Evolutionary conservation across 1,140 invertebrate genomes (phyloP).

Genomic region (Drusus annulatus): DNA sequence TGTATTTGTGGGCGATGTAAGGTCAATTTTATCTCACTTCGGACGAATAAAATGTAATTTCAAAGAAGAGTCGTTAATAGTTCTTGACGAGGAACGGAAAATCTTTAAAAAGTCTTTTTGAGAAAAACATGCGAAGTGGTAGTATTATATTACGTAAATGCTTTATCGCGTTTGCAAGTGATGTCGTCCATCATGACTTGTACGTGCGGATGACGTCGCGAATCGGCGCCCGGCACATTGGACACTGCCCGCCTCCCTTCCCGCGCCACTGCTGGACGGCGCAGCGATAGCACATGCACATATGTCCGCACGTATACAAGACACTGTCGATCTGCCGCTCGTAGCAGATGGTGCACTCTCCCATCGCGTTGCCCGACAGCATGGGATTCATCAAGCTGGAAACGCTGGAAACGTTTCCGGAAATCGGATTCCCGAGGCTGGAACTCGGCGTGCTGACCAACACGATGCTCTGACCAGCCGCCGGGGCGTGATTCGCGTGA

Average conservation of each 20-base stretch:
- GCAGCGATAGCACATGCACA: constrained; percentile 99
- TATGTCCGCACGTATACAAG: constrained; percentile 96
- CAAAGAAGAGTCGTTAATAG: too few species aligned
- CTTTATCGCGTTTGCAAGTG: neutral
- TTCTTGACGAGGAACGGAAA: too few species aligned
- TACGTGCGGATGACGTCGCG: constrained; percentile 96
- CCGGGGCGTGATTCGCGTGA: constrained; percentile 14
- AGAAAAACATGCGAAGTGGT: too few species aligned
- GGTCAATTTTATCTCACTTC: too few species aligned
- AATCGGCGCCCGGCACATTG: constrained; percentile 93
- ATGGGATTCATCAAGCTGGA: constrained; percentile 8
- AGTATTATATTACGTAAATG: too few species aligned
- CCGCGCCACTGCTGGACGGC: constrained; percentile 92
- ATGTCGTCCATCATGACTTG: constrained; percentile 79
- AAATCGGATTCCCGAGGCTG: constrained; percentile 61
- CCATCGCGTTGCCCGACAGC: constrained; percentile 49
- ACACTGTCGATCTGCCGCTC: constrained; percentile 94
- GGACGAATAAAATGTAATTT: too few species aligned
- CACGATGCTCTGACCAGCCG: too few species aligned
- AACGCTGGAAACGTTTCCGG: constrained; percentile 5
- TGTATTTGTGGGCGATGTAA: too few species aligned
- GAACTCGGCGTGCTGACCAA: too few species aligned
- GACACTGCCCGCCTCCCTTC: constrained; percentile 92
- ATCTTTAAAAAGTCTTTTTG: too few species aligned
- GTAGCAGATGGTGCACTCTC: constrained; percentile 95